phyloP scores from a whole-genome alignment of 2,888 invertebrate species.

The Conus canariensis region DNA sequence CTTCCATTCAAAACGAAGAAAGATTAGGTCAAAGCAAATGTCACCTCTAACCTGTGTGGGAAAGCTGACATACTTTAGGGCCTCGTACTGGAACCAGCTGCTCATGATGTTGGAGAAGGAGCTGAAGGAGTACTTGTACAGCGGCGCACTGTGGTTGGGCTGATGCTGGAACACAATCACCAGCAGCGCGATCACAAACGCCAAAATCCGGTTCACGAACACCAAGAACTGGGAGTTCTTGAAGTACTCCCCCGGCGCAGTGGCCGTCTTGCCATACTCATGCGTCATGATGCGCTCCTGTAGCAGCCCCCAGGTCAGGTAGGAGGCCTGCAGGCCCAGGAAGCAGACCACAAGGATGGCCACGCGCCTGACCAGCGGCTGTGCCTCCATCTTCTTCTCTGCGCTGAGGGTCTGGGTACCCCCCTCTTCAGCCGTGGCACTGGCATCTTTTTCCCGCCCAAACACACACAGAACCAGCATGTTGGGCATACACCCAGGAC shows the following conservation, averaged over 20 bases:
- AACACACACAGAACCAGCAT: conserved; percentile 71
- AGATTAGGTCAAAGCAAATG: too few relatives aligned
- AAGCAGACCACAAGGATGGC: conserved; percentile 87
- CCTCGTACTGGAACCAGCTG: conserved; percentile 99
- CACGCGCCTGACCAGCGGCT: conserved; percentile 50
- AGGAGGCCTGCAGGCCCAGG: conserved; percentile 92
- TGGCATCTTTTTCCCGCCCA: conserved; percentile 66
- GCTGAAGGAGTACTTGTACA: conserved; percentile 96
- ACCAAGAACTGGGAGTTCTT: conserved; percentile 98
- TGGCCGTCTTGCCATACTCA: conserved; percentile 74
- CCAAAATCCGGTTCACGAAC: conserved; percentile 94
- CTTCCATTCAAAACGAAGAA: too few relatives aligned
- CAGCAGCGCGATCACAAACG: conserved; percentile 79
- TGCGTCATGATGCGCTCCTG: conserved; percentile 98
- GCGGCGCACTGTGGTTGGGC: conserved; percentile 86
- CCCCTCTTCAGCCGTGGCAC: conserved; percentile 72
- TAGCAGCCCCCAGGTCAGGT: conserved; percentile 96
- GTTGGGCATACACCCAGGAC: conserved; percentile 66
- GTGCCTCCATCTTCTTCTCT: conserved; percentile 37
- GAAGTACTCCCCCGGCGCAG: conserved; percentile 83
- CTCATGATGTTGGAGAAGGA: conserved; percentile 98
- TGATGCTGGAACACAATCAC: conserved; percentile 65
- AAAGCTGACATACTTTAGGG: conserved; percentile 97
- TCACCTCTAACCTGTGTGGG: conserved; percentile 87
- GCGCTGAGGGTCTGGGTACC: conserved; percentile 36